phyloP scores from a whole-genome alignment of 2,797 vertebrate species.

The Picus viridis region DNA sequence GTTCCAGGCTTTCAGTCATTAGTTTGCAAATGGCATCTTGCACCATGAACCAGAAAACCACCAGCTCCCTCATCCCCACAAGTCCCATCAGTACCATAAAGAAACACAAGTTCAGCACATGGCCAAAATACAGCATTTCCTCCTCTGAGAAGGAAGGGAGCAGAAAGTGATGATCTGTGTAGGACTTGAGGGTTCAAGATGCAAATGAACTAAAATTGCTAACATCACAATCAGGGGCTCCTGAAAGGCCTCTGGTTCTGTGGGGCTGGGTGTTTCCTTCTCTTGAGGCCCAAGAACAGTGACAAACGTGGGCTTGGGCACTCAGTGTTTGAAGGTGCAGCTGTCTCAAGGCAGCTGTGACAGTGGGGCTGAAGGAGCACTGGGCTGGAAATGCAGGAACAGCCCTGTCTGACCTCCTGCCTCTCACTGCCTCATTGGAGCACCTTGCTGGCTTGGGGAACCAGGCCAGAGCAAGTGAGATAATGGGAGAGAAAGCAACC shows the following conservation, averaged over 20 bases:
- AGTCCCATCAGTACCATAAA: neutral
- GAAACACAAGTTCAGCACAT: neutral
- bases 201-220: neutral
- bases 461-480: neutral
- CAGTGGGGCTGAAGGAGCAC: neutral
- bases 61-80: neutral
- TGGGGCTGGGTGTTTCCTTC: neutral
- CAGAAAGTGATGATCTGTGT: neutral
- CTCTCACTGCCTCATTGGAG: neutral
- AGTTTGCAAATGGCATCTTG: neutral
- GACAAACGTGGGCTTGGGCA: neutral
- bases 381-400: neutral
- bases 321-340: neutral
- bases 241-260: neutral
- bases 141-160: neutral
- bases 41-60: neutral
- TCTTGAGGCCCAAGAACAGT: neutral
- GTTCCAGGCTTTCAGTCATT: neutral
- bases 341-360: neutral
- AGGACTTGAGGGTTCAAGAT: neutral
- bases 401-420: neutral
- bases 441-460: rapidly evolving
- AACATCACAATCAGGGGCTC: neutral
- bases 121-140: neutral
- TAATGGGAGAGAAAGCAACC: neutral